Evolutionary conservation across 2,888 invertebrate species (phyloP).

Genomic region (Ophion obscuratus): DNA sequence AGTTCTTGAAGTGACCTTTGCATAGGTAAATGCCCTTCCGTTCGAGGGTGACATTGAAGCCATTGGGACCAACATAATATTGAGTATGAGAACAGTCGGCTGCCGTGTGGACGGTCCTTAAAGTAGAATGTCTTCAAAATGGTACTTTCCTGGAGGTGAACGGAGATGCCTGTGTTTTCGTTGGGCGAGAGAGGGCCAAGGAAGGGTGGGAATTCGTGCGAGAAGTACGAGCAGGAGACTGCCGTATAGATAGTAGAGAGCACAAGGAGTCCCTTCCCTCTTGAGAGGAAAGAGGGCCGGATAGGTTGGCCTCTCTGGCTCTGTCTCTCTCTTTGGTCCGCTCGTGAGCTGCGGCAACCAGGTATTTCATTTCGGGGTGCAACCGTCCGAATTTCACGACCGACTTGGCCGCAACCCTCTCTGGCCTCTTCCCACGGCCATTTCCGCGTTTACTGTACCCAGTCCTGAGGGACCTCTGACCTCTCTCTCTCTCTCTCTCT

Average conservation of each 20-base stretch:
- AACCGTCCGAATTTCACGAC: slow-evolving; percentile 67
- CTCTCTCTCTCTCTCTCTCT: slow-evolving; percentile 59
- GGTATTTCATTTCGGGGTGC: slow-evolving; percentile 67
- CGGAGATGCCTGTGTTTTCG: slow-evolving; percentile 35
- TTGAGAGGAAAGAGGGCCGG: slow-evolving; percentile 34
- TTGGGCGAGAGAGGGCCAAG: slow-evolving; percentile 39
- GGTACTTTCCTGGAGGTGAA: not conserved
- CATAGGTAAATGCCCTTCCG: not conserved
- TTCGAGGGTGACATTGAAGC: not conserved
- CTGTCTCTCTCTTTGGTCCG: slow-evolving; percentile 1
- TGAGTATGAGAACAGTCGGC: not conserved
- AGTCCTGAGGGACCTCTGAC: slow-evolving; percentile 51
- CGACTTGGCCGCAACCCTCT: slow-evolving; percentile 65
- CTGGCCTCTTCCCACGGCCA: slow-evolving; percentile 40
- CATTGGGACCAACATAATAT: not conserved
- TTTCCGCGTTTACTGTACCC: slow-evolving; percentile 40
- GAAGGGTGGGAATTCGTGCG: slow-evolving; percentile 41
- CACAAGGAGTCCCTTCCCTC: not conserved
- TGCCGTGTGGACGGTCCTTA: not conserved
- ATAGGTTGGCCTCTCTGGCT: slow-evolving; percentile 42
- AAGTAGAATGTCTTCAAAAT: not conserved
- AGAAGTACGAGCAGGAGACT: slow-evolving; percentile 48
- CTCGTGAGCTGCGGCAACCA: slow-evolving; percentile 49
- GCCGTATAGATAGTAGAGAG: slow-evolving; percentile 48
- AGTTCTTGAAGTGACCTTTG: not conserved